Percentiles rank a stretch among this genome's conserved stretches.
Evolutionary conservation across 2,113 vertebrate genomes (phyloP).

Genomic region (Rafetus swinhoei): DNA sequence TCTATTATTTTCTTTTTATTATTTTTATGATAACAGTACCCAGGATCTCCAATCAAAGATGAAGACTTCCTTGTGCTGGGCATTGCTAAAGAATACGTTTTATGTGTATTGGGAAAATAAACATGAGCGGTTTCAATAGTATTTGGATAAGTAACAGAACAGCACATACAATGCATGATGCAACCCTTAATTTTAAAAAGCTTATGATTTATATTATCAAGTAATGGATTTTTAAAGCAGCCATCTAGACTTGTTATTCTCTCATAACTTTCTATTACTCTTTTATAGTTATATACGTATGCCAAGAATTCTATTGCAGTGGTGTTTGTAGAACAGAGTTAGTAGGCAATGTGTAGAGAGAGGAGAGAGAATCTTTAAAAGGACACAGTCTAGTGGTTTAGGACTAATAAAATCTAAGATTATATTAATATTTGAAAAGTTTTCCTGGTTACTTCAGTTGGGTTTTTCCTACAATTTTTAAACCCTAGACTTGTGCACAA

Average conservation of each 20-base stretch:
- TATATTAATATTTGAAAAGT: too few species aligned
- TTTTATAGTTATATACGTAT: background rate
- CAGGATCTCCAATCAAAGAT: background rate
- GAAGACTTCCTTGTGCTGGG: background rate
- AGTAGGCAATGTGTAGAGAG: background rate
- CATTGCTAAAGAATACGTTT: background rate
- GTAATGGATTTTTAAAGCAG: background rate
- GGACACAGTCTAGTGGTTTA: background rate
- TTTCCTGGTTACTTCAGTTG: fast-evolving
- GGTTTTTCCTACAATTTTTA: background rate
- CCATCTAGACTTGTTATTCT: background rate
- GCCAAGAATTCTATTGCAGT: background rate
- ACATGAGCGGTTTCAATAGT: background rate
- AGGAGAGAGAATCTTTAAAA: background rate
- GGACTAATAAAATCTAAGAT: background rate
- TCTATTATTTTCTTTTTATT: background rate
- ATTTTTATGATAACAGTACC: background rate
- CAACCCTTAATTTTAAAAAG: background rate
- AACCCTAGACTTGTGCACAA: background rate
- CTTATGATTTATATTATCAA: background rate
- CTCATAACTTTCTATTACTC: too few species aligned
- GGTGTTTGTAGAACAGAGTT: background rate
- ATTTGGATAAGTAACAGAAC: background rate
- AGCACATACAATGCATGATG: background rate
- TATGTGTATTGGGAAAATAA: background rate